These are phyloP conservation scores for Neomonachus schauinslandi DNA, from an alignment of 2,113 vertebrate species.

Conservation along the genomic window DNA sequence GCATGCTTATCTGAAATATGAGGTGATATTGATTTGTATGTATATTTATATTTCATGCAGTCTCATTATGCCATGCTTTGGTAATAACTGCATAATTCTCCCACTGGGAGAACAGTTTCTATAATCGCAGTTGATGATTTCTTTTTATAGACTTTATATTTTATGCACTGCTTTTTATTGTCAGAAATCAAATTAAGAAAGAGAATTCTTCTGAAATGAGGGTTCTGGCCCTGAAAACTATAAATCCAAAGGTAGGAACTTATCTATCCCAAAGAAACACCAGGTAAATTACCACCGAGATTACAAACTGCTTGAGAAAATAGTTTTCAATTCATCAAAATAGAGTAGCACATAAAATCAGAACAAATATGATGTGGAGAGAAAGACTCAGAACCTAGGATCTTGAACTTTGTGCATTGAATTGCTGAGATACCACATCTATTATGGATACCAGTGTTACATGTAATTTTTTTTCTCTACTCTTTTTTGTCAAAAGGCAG, in stretches of 20 bases:
- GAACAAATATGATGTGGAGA: not conserved
- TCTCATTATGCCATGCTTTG: slow-evolving; percentile 69
- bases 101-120: slow-evolving; percentile 68
- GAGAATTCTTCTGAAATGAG: slow-evolving; percentile 67
- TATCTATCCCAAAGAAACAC: slow-evolving; percentile 36
- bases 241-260: slow-evolving; percentile 71
- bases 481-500: not conserved
- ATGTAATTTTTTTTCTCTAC: not conserved
- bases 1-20: slow-evolving; percentile 64
- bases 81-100: slow-evolving; percentile 76
- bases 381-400: not conserved
- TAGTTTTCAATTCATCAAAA: slow-evolving; percentile 30
- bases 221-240: slow-evolving; percentile 61
- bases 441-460: not conserved
- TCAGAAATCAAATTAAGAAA: slow-evolving; percentile 79
- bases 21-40: slow-evolving; percentile 62
- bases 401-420: slow-evolving; percentile 27
- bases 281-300: slow-evolving; percentile 60
- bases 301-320: slow-evolving; percentile 53
- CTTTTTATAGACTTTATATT: slow-evolving; percentile 78
- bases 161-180: slow-evolving; percentile 74
- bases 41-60: slow-evolving; percentile 74
- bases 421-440: not conserved
- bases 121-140: slow-evolving; percentile 73
- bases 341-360: slow-evolving; percentile 13